Evolutionary conservation across 2,797 vertebrate genomes (phyloP).

Genomic region (Hypotaenidia okinawae): DNA sequence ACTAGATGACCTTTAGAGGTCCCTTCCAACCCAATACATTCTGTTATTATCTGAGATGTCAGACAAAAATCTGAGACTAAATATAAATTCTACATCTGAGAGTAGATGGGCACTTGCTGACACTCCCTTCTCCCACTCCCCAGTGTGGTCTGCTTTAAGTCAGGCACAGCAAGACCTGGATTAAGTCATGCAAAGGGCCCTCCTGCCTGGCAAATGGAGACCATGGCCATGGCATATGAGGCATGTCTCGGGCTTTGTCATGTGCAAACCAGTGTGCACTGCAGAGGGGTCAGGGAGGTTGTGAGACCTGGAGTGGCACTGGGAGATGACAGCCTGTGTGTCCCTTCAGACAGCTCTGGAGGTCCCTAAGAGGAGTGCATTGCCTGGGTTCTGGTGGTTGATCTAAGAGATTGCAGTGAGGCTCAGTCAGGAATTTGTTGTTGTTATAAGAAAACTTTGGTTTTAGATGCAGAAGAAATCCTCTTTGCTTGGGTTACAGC

Average conservation of each 20-base stretch:
- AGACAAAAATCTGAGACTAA: neutral
- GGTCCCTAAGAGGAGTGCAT: neutral
- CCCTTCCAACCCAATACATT: too few species aligned
- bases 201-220: neutral
- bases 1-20: too few species aligned
- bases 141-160: neutral
- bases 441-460: neutral
- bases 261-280: neutral
- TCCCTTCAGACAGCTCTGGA: neutral
- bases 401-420: neutral
- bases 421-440: neutral
- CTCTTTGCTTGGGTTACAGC: neutral
- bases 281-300: neutral
- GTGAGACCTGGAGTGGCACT: neutral
- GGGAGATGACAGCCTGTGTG: neutral
- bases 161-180: neutral
- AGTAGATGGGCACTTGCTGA: neutral
- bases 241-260: neutral
- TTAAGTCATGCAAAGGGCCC: neutral
- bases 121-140: neutral
- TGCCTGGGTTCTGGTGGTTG: neutral
- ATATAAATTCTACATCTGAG: neutral
- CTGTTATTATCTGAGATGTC: neutral
- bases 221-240: neutral
- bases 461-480: neutral